Base-by-base conservation (phyloP, 2,113 vertebrate genomes). In the Pristiophorus japonicus region DNA sequence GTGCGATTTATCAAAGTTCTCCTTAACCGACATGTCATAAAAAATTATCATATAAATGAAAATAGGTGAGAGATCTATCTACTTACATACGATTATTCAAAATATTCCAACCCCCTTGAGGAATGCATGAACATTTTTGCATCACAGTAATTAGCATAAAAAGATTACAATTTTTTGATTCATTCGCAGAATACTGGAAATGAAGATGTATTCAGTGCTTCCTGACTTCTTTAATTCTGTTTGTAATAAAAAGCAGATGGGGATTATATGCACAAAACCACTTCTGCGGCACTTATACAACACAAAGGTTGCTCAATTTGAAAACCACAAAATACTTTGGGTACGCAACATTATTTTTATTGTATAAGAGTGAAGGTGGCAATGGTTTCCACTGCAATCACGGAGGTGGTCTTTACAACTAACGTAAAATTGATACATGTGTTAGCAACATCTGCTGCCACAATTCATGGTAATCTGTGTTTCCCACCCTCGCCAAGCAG, bases 21-120 rank as follows among this genome's bases (percentile, higher is more conserved):
- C 93, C 65, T 94, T 94, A 94, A 94, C 42, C 24, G 20, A 24
- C 7, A 70, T 94, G 93, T 94, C 65, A 94, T 94, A 94, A 47
- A 93, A 94, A 94, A 94, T 94, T 94, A 67, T 70, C 93, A 94
- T 94, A 94, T 94, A 94, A 94, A 94, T 94, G 93, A 94, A 70
- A 94, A 94, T 42, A 94, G 93, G 93, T 94, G 93, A 70, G 55
- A 93, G 66, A 94, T 70, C 20, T 67, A 67, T 94, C 65, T 70
- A 94, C 93, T 94, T 70, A 94, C 65, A 70, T 34, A 70, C 70
- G 93, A 70, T 94, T 94, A 94, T 70, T 70, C 93, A 94, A 67
- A 94, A 51, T 94, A 70, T 47, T 70, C 24, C 65, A 45, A 20
- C 12, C 93, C 93, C 45, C 42, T 94, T 0, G 4, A 93, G 55